A percentile compares a stretch with the other conserved stretches of the same genome.
These are phyloP conservation scores for Styela plicata DNA, from an alignment of 23 tunicate species.

Conservation along the genomic window DNA sequence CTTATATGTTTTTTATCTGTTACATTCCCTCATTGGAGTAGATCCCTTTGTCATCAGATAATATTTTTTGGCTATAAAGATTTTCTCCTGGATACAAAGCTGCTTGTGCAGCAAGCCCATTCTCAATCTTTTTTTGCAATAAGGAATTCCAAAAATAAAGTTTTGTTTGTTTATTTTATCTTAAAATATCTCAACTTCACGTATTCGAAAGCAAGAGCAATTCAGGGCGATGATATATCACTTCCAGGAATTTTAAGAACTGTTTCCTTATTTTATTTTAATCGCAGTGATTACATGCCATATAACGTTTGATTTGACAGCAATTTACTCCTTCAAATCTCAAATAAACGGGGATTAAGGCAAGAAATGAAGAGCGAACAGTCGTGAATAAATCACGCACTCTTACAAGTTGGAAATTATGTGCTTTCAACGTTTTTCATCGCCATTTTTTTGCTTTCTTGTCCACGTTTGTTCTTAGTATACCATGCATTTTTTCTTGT, in stretches of 20 bases:
- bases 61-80: too few species aligned
- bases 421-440: background rate
- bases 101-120: too few species aligned
- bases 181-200: too few species aligned
- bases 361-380: background rate
- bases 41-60: too few species aligned
- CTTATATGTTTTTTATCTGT: too few species aligned
- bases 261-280: background rate
- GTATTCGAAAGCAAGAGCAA: background rate
- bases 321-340: background rate
- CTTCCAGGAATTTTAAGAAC: background rate
- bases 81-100: too few species aligned
- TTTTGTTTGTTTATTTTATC: background rate
- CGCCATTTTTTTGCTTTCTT: too few species aligned
- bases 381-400: background rate
- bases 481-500: too few species aligned
- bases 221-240: background rate
- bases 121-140: too few species aligned
- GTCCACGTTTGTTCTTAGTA: too few species aligned
- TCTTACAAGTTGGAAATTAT: background rate
- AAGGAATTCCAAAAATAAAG: too few species aligned
- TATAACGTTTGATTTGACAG: background rate
- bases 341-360: background rate
- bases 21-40: too few species aligned
- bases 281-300: background rate